Evolutionary conservation across 2,113 vertebrate species (phyloP).

Genomic region (Anguilla rostrata): DNA sequence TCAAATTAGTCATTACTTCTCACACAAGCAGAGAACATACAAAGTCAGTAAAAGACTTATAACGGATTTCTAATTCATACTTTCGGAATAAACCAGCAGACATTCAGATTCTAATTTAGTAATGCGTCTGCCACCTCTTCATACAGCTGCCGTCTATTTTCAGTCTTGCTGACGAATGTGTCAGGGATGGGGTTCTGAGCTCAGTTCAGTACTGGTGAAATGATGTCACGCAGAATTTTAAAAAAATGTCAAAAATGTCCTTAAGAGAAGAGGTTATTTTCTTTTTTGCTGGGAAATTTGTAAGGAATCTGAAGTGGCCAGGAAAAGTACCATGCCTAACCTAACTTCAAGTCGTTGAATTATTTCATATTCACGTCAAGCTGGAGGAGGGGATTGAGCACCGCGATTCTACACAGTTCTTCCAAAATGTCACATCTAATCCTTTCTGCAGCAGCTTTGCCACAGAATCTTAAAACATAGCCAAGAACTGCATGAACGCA

Average conservation of each 20-base stretch:
- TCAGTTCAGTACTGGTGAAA: background rate
- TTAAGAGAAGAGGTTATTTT: too few relatives aligned
- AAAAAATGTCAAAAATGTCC: too few relatives aligned
- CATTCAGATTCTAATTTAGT: background rate
- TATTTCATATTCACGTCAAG: background rate
- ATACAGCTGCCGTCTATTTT: background rate
- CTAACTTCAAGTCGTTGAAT: background rate
- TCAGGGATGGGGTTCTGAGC: background rate
- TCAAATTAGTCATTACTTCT: background rate
- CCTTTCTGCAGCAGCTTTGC: background rate
- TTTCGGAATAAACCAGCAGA: background rate
- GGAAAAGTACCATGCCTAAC: background rate
- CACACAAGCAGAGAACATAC: background rate
- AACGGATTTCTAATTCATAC: background rate
- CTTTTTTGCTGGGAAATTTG: background rate
- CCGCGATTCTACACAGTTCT: background rate
- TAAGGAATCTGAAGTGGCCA: background rate
- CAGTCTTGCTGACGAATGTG: background rate
- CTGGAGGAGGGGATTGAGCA: background rate
- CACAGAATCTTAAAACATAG: too few relatives aligned
- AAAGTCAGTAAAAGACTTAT: background rate
- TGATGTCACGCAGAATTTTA: background rate
- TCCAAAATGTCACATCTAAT: constrained; percentile 2
- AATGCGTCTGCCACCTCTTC: background rate
- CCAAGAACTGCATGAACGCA: too few relatives aligned